phyloP scores from a whole-genome alignment of 2,888 invertebrate species.

The Sarcophaga variegata region DNA sequence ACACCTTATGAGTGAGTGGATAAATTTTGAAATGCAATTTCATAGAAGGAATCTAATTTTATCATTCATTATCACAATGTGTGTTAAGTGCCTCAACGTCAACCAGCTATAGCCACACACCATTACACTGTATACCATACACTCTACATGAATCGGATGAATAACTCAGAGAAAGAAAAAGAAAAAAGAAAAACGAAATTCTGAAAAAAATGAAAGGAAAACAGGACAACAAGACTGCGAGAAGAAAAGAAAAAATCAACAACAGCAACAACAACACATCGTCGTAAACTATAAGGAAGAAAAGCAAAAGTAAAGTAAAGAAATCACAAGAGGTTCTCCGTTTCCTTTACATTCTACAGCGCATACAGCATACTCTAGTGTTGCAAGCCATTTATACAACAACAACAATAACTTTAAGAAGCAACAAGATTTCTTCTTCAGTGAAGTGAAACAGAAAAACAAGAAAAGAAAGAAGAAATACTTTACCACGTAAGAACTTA shows the following conservation, averaged over 20 bases:
- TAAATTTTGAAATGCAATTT: slow-evolving; percentile 59
- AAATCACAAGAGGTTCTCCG: slow-evolving; percentile 38
- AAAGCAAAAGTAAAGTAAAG: slow-evolving; percentile 65
- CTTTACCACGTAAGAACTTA: neutral
- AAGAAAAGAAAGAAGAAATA: slow-evolving; percentile 6
- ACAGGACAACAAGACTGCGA: neutral
- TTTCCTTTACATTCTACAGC: slow-evolving; percentile 28
- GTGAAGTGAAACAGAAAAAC: neutral
- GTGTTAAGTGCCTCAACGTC: slow-evolving; percentile 76
- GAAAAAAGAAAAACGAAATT: slow-evolving; percentile 1
- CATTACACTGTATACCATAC: neutral
- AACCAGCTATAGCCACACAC: neutral
- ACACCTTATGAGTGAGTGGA: slow-evolving; percentile 40
- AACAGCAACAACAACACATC: neutral
- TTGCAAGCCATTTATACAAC: slow-evolving; percentile 33
- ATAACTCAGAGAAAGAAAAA: neutral
- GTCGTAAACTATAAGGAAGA: neutral
- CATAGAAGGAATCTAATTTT: slow-evolving; percentile 76
- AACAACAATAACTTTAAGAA: neutral
- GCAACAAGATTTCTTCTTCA: neutral
- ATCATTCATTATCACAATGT: slow-evolving; percentile 80
- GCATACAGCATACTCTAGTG: slow-evolving; percentile 2
- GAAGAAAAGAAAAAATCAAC: neutral
- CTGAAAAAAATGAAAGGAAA: neutral
- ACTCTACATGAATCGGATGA: neutral